A percentile compares a stretch with the other conserved stretches of the same genome.
Conservation (phyloP, 2,113 vertebrate genomes). For the Phrynocephalus versicolor region DNA sequence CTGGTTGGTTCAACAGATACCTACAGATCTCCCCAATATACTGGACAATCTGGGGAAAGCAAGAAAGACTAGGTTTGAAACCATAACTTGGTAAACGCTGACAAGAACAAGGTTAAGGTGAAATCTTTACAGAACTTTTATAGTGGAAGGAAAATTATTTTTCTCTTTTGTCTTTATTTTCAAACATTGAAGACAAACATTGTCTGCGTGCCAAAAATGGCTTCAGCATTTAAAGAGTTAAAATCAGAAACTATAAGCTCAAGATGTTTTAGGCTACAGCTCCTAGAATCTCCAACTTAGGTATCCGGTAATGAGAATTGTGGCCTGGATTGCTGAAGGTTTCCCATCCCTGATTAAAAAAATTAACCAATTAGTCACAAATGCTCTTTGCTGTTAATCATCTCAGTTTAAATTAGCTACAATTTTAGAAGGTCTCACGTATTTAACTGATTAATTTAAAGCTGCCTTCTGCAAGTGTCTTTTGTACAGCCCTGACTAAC, state of each 20-base stretch:
- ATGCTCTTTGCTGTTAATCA: background rate
- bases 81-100: background rate
- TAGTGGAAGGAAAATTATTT: background rate
- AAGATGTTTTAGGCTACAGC: background rate
- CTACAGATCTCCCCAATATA: slow-evolving; percentile 94
- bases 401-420: background rate
- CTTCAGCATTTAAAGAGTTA: background rate
- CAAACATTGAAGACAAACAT: background rate
- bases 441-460: background rate
- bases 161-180: background rate
- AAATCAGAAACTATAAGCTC: background rate
- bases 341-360: background rate
- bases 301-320: too few relatives aligned
- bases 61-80: background rate
- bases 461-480: too few relatives aligned
- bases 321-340: too few relatives aligned
- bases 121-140: background rate
- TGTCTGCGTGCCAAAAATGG: background rate
- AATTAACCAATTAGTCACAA: background rate
- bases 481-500: too few relatives aligned
- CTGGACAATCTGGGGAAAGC: slow-evolving; percentile 80
- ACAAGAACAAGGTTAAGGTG: background rate
- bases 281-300: background rate
- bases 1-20: slow-evolving; percentile 85
- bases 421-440: background rate